These are phyloP conservation scores for Agonopterix alstromeriana DNA, from an alignment of 2,888 invertebrate species.

Conservation along the genomic window DNA sequence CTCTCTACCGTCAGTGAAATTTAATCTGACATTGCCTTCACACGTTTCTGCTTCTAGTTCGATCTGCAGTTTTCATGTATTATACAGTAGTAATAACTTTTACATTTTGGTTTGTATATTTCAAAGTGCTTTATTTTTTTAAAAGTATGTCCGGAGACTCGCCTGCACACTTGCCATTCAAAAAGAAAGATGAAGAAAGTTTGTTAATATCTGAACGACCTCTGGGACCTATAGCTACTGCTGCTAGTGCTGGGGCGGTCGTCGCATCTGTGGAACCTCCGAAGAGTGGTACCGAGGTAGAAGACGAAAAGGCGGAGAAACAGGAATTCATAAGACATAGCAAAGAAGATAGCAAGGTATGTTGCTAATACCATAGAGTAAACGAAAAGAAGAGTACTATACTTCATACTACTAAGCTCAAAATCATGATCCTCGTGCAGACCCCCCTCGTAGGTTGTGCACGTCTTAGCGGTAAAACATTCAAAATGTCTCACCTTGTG, in stretches of 20 bases:
- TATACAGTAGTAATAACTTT: conserved; percentile 14
- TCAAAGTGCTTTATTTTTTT: conserved; percentile 17
- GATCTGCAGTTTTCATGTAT: conserved; percentile 8
- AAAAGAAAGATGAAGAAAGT: conserved; percentile 54
- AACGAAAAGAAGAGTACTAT: too few relatives aligned
- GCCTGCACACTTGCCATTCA: conserved; percentile 38
- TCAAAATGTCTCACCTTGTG: too few relatives aligned
- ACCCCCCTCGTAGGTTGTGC: too few relatives aligned
- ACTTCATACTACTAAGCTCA: too few relatives aligned
- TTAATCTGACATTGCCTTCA: conserved; percentile 8
- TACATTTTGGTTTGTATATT: conserved; percentile 8
- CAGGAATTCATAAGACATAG: conserved; percentile 38
- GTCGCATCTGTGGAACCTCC: conserved; percentile 25
- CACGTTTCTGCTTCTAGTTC: neutral
- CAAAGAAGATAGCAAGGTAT: conserved; percentile 43
- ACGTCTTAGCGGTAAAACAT: too few relatives aligned
- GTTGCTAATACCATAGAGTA: too few relatives aligned
- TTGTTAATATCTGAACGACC: conserved; percentile 37
- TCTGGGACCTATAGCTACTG: conserved; percentile 25
- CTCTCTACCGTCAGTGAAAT: conserved; percentile 18
- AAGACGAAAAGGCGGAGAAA: conserved; percentile 46
- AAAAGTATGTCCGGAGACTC: conserved; percentile 65
- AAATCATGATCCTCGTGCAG: too few relatives aligned
- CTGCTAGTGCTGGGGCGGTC: conserved; percentile 17
- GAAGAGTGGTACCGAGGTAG: conserved; percentile 24